Conservation (phyloP, 2,113 vertebrate genomes). For the Sitta europaea region DNA sequence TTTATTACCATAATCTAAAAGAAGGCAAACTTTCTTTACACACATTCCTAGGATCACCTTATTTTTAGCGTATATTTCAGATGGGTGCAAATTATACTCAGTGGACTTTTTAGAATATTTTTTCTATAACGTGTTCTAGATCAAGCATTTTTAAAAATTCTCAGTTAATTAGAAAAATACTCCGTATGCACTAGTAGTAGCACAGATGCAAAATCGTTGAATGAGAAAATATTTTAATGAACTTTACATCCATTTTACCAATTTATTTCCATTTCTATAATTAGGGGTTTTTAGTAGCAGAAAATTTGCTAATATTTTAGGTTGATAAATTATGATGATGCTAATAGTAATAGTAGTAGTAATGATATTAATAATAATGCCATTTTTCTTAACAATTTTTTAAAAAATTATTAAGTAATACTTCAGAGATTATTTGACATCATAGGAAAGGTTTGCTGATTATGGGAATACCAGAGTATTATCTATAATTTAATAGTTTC, state of each 20-base stretch:
- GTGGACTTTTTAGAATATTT: background rate
- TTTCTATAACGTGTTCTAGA: background rate
- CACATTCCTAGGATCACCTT: background rate
- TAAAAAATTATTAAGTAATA: background rate
- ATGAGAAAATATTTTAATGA: background rate
- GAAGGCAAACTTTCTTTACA: background rate
- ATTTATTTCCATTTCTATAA: constrained; percentile 7
- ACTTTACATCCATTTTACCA: background rate
- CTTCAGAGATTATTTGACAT: background rate
- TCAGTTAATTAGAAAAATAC: background rate
- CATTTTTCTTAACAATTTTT: background rate
- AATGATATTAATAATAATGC: background rate
- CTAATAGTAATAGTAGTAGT: background rate
- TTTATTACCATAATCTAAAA: background rate
- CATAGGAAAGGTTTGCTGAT: background rate
- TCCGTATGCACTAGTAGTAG: background rate
- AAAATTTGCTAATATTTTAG: background rate
- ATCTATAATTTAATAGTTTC: background rate
- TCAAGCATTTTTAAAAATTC: background rate
- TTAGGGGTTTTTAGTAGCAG: background rate
- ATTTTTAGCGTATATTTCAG: constrained; percentile 3
- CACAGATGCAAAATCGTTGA: background rate
- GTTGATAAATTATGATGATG: background rate
- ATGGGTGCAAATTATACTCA: background rate
- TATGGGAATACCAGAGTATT: background rate